phyloP scores from a whole-genome alignment of 2,888 invertebrate genomes.

The Argyresthia albistria region DNA sequence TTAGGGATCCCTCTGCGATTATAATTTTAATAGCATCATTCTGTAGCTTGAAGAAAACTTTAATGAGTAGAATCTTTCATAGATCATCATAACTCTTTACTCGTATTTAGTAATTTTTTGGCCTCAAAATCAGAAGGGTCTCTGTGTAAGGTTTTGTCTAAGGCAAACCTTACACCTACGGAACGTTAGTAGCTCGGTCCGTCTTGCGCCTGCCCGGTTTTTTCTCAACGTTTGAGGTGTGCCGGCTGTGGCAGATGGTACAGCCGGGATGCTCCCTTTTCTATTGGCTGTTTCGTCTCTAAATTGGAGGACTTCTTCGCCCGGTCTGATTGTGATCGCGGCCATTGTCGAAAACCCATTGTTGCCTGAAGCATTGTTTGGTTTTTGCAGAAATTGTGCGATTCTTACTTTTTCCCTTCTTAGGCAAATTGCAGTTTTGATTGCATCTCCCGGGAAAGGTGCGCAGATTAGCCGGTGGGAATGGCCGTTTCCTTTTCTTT shows the following conservation, averaged over 20 bases:
- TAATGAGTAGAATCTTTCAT: too few species aligned
- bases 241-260: constrained; percentile 58
- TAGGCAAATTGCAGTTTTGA: constrained; percentile 48
- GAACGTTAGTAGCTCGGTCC: neutral
- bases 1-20: too few species aligned
- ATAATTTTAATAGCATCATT: too few species aligned
- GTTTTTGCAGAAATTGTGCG: constrained; percentile 47
- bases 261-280: constrained; percentile 41
- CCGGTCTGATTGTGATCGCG: constrained; percentile 51
- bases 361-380: neutral
- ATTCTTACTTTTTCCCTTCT: constrained; percentile 29
- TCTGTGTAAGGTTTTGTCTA: too few species aligned
- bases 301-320: constrained; percentile 26
- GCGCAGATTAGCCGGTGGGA: constrained; percentile 30
- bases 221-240: constrained; percentile 5
- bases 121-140: too few species aligned
- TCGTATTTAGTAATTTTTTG: too few species aligned
- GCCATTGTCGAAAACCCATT: constrained; percentile 25
- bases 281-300: constrained; percentile 49
- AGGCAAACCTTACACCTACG: neutral
- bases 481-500: constrained; percentile 20
- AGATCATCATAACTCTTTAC: too few species aligned
- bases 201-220: neutral
- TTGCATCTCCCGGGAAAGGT: constrained; percentile 19
- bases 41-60: too few species aligned